These are phyloP conservation scores for Tromatobia lineatoria DNA, from an alignment of 2,888 invertebrate species.

Conservation along the genomic window DNA sequence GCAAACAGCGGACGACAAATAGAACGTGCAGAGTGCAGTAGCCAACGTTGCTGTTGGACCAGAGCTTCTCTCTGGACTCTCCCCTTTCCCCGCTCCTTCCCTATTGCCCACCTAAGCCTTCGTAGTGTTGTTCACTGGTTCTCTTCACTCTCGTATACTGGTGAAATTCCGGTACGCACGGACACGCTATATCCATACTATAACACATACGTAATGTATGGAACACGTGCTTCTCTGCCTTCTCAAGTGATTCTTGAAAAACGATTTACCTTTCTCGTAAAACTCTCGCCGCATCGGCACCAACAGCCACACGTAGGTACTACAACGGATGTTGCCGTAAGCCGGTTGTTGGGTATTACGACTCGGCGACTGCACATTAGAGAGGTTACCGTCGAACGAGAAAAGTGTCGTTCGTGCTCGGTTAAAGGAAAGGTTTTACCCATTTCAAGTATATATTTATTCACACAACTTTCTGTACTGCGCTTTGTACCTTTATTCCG, in stretches of 20 bases:
- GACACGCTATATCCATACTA: slow-evolving; percentile 19
- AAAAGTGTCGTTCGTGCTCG: background rate
- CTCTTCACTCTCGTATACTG: background rate
- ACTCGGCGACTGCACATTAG: slow-evolving; percentile 20
- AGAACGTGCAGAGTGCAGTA: slow-evolving; percentile 57
- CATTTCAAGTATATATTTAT: background rate
- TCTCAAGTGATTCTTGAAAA: slow-evolving; percentile 38
- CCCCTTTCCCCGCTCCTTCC: background rate
- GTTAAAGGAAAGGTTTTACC: background rate
- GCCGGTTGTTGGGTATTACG: slow-evolving; percentile 19
- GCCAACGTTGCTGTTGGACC: slow-evolving; percentile 19
- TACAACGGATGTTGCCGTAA: slow-evolving; percentile 14
- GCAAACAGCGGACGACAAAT: slow-evolving; percentile 66
- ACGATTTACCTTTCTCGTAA: slow-evolving; percentile 41
- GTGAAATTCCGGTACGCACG: background rate
- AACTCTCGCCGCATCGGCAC: slow-evolving; percentile 15
- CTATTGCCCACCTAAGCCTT: background rate
- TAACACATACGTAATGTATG: slow-evolving; percentile 19
- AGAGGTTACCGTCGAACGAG: background rate
- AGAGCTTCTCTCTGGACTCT: background rate
- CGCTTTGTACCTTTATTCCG: background rate
- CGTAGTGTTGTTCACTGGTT: background rate
- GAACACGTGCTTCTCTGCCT: slow-evolving; percentile 42
- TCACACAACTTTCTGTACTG: background rate
- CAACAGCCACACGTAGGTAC: slow-evolving; percentile 17